Percentiles rank a stretch among this genome's conserved stretches.
These are phyloP conservation scores for Lasioglossum baleicum DNA, from an alignment of 1,140 invertebrate genomes.

Conservation along the genomic window DNA sequence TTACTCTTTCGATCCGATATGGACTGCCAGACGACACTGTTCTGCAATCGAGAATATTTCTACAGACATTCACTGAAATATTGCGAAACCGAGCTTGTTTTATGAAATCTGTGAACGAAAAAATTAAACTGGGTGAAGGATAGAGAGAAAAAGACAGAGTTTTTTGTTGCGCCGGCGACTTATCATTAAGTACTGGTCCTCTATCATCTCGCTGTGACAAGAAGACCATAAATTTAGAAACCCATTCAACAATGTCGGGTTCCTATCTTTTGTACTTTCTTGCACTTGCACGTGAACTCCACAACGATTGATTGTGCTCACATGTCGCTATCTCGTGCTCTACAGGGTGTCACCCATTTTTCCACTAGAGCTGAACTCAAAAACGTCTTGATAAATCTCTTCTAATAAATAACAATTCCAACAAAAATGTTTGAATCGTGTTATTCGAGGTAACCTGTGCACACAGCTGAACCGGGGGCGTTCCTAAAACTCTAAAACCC, in stretches of 20 bases:
- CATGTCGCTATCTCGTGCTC: neutral
- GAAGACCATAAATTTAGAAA: conserved; percentile 59
- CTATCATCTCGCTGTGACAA: conserved; percentile 52
- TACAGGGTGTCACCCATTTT: neutral
- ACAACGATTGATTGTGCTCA: neutral
- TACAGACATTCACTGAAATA: no score
- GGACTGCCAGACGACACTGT: conserved; percentile 3
- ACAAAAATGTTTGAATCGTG: no score
- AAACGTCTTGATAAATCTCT: no score
- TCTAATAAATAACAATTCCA: no score
- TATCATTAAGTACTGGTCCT: conserved; percentile 44
- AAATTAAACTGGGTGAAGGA: neutral
- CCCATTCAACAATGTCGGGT: conserved; percentile 39
- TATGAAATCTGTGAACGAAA: no score
- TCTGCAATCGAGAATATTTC: neutral
- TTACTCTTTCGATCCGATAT: conserved; percentile 33
- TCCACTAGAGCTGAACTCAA: no score
- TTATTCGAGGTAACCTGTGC: no score
- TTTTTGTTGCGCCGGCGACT: conserved; percentile 39
- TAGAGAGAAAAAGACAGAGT: conserved; percentile 18
- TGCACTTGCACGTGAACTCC: neutral
- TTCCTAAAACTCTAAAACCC: no score
- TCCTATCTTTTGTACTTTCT: conserved; percentile 13
- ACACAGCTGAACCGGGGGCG: no score
- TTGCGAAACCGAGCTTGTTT: no score